These are phyloP conservation scores for Spisula subtruncata DNA, from an alignment of 2,888 invertebrate species.

Conservation along the genomic window DNA sequence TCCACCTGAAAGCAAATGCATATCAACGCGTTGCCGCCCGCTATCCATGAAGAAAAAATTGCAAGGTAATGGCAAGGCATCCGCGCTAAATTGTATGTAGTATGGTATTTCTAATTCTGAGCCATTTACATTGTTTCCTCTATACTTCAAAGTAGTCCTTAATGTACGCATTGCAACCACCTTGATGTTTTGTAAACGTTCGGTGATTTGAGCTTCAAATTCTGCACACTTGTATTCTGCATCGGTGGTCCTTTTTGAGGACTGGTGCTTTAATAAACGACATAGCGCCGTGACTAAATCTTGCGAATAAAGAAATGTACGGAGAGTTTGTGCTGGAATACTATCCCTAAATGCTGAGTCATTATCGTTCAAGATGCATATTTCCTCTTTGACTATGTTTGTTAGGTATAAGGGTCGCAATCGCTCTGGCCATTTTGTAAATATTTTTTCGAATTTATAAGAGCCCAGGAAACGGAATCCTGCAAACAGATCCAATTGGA, in stretches of 20 bases:
- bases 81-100: background rate
- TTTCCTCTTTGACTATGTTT: slow-evolving; percentile 33
- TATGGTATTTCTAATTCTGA: slow-evolving; percentile 8
- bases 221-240: background rate
- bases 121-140: background rate
- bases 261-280: slow-evolving; percentile 44
- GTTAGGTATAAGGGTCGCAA: slow-evolving; percentile 42
- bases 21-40: background rate
- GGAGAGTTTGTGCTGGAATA: slow-evolving; percentile 7
- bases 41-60: background rate
- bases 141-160: slow-evolving; percentile 23
- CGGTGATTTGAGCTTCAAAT: background rate
- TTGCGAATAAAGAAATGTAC: slow-evolving; percentile 46
- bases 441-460: background rate
- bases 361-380: slow-evolving; percentile 10
- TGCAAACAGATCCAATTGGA: slow-evolving; percentile 50
- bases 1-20: background rate
- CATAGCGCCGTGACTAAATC: slow-evolving; percentile 44
- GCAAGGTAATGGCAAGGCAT: background rate
- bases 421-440: slow-evolving; percentile 44
- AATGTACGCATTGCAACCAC: background rate
- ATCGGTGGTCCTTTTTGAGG: background rate
- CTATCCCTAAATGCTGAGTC: slow-evolving; percentile 18
- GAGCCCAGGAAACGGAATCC: slow-evolving; percentile 36
- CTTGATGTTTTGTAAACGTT: background rate